These are phyloP conservation scores for Dasyprocta punctata DNA, from an alignment of 2,113 vertebrate species.

Conservation along the genomic window DNA sequence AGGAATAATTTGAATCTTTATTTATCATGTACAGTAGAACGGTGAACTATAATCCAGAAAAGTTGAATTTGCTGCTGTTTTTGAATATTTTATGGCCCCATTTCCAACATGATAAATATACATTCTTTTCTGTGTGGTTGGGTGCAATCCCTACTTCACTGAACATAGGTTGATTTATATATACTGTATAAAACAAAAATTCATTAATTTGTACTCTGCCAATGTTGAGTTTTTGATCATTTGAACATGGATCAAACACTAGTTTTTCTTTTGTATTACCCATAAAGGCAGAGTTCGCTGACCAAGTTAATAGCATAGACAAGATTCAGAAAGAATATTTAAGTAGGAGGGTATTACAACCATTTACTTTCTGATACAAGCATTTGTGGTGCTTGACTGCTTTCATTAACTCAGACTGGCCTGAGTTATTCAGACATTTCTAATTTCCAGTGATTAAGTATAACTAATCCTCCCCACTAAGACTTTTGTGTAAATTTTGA, in stretches of 20 bases:
- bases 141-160: not conserved
- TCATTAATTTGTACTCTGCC: not conserved
- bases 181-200: slow-evolving; percentile 55
- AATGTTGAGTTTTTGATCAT: slow-evolving; percentile 49
- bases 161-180: slow-evolving; percentile 36
- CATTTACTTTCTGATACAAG: not conserved
- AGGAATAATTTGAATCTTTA: slow-evolving; percentile 68
- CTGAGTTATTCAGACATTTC: not conserved
- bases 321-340: slow-evolving; percentile 46
- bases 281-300: not conserved
- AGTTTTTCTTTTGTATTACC: slow-evolving; percentile 45
- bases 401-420: slow-evolving; percentile 30
- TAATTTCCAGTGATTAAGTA: slow-evolving; percentile 2
- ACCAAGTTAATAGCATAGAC: slow-evolving; percentile 43
- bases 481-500: not conserved
- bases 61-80: slow-evolving; percentile 47
- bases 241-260: not conserved
- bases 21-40: slow-evolving; percentile 53
- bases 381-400: slow-evolving; percentile 30
- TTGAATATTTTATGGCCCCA: slow-evolving; percentile 45
- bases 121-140: slow-evolving; percentile 42
- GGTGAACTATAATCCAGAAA: slow-evolving; percentile 20
- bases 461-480: not conserved
- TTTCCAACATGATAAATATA: slow-evolving; percentile 42
- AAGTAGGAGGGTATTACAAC: slow-evolving; percentile 29